phyloP scores from a whole-genome alignment of 2,797 vertebrate species.

The Myripristis jacobus region DNA sequence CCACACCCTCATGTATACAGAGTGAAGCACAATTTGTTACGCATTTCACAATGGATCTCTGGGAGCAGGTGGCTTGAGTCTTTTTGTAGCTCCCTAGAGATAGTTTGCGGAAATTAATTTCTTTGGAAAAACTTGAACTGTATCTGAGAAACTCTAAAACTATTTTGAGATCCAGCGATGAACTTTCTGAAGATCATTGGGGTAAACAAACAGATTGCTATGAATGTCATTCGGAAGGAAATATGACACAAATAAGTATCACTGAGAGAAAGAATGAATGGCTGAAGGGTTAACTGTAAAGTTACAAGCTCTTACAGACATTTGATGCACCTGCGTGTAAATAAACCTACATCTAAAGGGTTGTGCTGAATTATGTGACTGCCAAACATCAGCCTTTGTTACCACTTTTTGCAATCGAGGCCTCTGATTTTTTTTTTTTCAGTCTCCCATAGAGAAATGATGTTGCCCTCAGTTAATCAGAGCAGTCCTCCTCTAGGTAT shows the following conservation, averaged over 20 bases:
- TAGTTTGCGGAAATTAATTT: slow-evolving; percentile 8
- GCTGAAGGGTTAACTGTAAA: too few relatives aligned
- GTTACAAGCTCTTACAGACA: too few relatives aligned
- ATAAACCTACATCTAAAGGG: not conserved
- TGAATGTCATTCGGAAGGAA: not conserved
- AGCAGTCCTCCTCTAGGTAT: slow-evolving; percentile 13
- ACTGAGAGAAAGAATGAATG: too few relatives aligned
- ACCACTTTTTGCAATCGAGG: not conserved
- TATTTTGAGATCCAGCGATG: not conserved
- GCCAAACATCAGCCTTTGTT: not conserved
- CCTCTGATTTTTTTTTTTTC: not conserved
- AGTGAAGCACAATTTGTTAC: not conserved
- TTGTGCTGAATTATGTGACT: not conserved
- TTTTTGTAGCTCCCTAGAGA: slow-evolving; percentile 31
- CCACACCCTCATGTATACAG: slow-evolving; percentile 32
- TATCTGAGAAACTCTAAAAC: slow-evolving; percentile 14
- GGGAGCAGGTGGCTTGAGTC: slow-evolving; percentile 23
- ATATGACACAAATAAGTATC: too few relatives aligned
- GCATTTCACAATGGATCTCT: not conserved
- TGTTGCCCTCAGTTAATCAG: not conserved
- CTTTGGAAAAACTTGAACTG: slow-evolving; percentile 29
- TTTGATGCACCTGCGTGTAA: not conserved
- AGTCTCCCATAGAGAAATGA: slow-evolving; percentile 2
- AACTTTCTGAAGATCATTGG: slow-evolving; percentile 15
- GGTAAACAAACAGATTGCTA: slow-evolving; percentile 23